Evolutionary conservation across 2,888 invertebrate species (phyloP).

Genomic region (Calameuta filiformis): DNA sequence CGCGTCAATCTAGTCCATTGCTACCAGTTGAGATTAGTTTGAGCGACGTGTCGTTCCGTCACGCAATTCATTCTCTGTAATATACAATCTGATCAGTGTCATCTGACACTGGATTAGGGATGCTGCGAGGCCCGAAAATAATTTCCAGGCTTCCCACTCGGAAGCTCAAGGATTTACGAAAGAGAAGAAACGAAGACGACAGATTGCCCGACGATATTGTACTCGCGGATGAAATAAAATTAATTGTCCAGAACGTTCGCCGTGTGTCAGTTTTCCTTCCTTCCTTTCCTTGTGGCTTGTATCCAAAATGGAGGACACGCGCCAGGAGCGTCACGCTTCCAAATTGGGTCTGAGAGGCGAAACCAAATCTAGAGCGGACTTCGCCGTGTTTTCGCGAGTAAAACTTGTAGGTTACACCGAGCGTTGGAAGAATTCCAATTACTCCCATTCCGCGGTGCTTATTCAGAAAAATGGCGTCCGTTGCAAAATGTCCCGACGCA

Average conservation of each 20-base stretch:
- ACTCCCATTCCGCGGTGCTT: not conserved
- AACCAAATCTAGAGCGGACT: not conserved
- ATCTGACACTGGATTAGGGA: not conserved
- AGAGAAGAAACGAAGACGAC: not conserved
- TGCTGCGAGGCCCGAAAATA: not conserved
- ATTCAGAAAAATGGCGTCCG: not conserved
- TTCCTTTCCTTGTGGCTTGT: too few relatives aligned
- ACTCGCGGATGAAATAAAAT: not conserved
- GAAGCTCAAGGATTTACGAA: not conserved
- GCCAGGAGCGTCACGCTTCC: not conserved
- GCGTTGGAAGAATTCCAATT: constrained; percentile 1
- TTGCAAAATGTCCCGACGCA: not conserved
- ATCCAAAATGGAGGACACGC: too few relatives aligned
- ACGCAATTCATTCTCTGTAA: not conserved
- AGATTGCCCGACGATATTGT: not conserved
- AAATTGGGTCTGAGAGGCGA: not conserved
- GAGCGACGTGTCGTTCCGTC: not conserved
- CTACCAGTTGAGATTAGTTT: not conserved
- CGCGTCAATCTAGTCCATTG: not conserved
- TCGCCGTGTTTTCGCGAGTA: not conserved
- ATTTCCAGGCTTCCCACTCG: not conserved
- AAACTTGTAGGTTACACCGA: not conserved
- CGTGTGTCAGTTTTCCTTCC: not conserved
- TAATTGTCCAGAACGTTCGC: not conserved
- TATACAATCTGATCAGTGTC: not conserved